Evolutionary conservation across 1,140 invertebrate genomes (phyloP).

Genomic region (Zaprionus inermis): DNA sequence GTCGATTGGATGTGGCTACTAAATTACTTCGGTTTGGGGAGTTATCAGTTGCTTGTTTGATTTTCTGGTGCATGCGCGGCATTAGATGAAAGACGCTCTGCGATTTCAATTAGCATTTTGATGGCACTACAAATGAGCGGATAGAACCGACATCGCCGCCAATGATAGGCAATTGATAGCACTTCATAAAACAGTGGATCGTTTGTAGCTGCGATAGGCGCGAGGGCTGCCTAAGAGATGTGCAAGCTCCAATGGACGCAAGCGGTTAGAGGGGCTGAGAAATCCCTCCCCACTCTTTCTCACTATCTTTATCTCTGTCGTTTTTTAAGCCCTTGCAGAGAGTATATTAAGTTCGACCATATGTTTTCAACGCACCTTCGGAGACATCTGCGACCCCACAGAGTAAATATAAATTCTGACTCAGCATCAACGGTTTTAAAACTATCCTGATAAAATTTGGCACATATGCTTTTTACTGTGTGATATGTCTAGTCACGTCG

Average conservation of each 20-base stretch:
- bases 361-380: too few species aligned
- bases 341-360: too few species aligned
- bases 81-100: constrained; percentile 60
- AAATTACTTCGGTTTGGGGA: constrained; percentile 62
- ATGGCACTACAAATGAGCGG: constrained; percentile 75
- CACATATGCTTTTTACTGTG: too few species aligned
- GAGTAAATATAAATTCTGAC: too few species aligned
- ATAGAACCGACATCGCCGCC: constrained; percentile 66
- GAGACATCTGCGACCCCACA: too few species aligned
- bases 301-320: not conserved
- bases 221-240: not conserved
- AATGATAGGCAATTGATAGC: constrained; percentile 78
- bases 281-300: not conserved
- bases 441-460: too few species aligned
- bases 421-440: too few species aligned
- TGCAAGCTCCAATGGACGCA: not conserved
- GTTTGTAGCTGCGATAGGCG: constrained; percentile 50
- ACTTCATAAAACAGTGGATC: constrained; percentile 76
- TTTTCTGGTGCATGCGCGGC: constrained; percentile 71
- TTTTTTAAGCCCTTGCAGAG: too few species aligned
- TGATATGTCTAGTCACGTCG: too few species aligned
- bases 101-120: constrained; percentile 80
- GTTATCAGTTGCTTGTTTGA: constrained; percentile 70
- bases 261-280: not conserved
- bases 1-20: constrained; percentile 46